Conservation (phyloP, 2,797 vertebrate genomes). For the Corythornis leucogaster region DNA sequence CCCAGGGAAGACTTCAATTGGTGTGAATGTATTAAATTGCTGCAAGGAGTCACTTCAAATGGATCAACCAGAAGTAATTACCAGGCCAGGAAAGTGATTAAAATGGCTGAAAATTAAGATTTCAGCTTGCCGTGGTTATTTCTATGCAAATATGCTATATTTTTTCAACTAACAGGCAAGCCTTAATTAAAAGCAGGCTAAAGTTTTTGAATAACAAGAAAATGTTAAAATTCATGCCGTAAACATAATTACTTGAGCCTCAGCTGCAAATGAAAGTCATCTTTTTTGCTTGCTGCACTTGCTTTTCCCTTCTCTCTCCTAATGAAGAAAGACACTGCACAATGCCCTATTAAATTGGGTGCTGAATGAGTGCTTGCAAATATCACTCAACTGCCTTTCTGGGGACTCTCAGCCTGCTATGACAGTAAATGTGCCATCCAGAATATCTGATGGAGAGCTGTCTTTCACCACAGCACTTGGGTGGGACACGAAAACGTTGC, state of each 20-base stretch:
- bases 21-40: constrained; percentile 49
- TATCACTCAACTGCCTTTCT: background rate
- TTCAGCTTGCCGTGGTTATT: constrained; percentile 70
- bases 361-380: background rate
- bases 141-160: constrained; percentile 76
- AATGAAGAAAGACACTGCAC: constrained; percentile 29
- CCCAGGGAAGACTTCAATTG: constrained; percentile 35
- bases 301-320: constrained; percentile 4
- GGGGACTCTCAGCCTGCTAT: no score
- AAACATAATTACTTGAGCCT: constrained; percentile 64
- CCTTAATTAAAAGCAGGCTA: constrained; percentile 75
- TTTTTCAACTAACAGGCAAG: constrained; percentile 49
- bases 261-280: constrained; percentile 53
- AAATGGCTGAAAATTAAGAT: constrained; percentile 77
- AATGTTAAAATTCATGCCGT: constrained; percentile 54
- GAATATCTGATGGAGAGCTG: no score
- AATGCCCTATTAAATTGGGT: background rate
- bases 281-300: constrained; percentile 46
- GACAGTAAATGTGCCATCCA: no score
- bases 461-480: no score
- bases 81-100: constrained; percentile 72
- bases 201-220: constrained; percentile 69
- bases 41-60: constrained; percentile 66
- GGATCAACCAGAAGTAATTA: constrained; percentile 75
- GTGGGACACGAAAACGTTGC: background rate